A percentile compares a stretch with the other conserved stretches of the same genome.
Conservation (phyloP, 2,888 invertebrate species). For the Mactromeris polynyma region DNA sequence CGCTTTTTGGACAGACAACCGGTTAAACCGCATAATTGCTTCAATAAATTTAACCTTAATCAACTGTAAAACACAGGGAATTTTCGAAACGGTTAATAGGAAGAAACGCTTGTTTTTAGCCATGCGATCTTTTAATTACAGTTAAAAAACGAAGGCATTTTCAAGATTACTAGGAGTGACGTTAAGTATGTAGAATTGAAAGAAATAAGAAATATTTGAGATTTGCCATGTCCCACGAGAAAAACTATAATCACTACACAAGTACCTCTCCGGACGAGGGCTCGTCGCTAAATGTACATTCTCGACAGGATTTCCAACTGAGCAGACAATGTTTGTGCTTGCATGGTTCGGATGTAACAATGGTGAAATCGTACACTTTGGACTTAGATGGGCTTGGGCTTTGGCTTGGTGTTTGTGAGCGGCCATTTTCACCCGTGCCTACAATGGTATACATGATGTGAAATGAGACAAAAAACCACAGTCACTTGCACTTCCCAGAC, state of each 20-base stretch:
- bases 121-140: no score
- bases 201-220: neutral
- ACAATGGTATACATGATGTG: constrained; percentile 34
- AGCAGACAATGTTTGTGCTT: constrained; percentile 83
- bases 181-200: no score
- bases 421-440: constrained; percentile 77
- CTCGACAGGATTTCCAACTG: constrained; percentile 84
- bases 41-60: no score
- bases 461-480: constrained; percentile 7
- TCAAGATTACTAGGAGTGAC: no score
- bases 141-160: no score
- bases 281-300: constrained; percentile 82
- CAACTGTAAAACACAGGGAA: no score
- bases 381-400: constrained; percentile 75
- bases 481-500: neutral
- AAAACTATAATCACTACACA: constrained; percentile 17
- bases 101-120: no score
- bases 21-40: no score
- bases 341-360: constrained; percentile 78
- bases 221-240: neutral
- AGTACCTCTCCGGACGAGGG: constrained; percentile 83
- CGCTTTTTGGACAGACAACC: no score
- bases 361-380: constrained; percentile 82
- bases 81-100: no score
- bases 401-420: constrained; percentile 71